A percentile compares a stretch with the other conserved stretches of the same genome.
These are phyloP conservation scores for Scophthalmus maximus DNA, from an alignment of 2,113 vertebrate genomes.

Conservation along the genomic window DNA sequence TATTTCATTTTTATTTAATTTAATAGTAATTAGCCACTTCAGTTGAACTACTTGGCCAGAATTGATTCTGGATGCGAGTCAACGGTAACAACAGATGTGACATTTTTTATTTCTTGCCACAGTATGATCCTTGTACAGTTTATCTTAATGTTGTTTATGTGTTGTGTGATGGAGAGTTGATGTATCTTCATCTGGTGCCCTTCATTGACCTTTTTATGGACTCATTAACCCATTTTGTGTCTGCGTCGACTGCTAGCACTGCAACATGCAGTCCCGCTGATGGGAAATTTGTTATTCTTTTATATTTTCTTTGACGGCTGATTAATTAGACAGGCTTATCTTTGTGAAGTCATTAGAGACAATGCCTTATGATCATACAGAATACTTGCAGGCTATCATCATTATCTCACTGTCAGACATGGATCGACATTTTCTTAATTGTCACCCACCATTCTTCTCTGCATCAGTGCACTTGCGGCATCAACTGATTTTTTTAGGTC, in stretches of 20 bases:
- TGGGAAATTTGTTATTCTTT: neutral
- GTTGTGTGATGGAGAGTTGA: neutral
- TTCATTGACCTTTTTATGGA: neutral
- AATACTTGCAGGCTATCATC: conserved; percentile 16
- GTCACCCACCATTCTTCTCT: neutral
- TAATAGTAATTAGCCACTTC: neutral
- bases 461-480: neutral
- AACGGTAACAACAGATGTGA: neutral
- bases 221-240: neutral
- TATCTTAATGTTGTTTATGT: neutral
- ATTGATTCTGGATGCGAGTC: neutral
- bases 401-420: conserved; percentile 26
- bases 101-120: neutral
- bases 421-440: neutral
- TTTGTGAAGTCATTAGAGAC: conserved; percentile 21
- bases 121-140: no score
- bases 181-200: neutral
- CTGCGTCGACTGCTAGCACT: neutral
- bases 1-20: neutral
- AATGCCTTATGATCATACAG: conserved; percentile 14
- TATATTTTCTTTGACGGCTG: conserved; percentile 20
- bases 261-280: neutral
- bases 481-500: no score
- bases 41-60: no score
- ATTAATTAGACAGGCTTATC: conserved; percentile 19